Evolutionary conservation across 2,888 invertebrate genomes (phyloP), one percentile per base, ranked within the genome.

Genomic region (Caenorhabditis sulstoni): DNA sequence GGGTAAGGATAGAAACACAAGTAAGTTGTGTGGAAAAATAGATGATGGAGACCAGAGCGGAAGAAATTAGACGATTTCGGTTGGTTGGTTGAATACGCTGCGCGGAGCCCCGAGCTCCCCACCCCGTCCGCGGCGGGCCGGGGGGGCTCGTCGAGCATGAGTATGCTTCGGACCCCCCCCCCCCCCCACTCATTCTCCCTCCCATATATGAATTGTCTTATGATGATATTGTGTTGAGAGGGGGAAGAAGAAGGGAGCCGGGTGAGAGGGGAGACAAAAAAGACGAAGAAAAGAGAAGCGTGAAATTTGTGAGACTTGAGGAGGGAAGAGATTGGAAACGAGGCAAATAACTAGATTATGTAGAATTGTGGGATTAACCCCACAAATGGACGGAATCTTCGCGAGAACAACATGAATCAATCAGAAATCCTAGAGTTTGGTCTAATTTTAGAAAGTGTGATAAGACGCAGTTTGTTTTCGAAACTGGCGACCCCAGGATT

Each of bases 21-120:
- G 70, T 76, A 62, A 62, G 62, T 62, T 71, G 59, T 70, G 61
- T 70, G 59, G 62, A 68, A 76, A 74, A 76, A 76, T 76, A 76
- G 62, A 76, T 68, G 66, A 68, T 68, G 73, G 73, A 73, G 64
- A 73, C 73, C 64, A 73, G 64, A 73, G 78, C 78, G 78, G 78
- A 78, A 78, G 78, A 78, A 78, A 78, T 71, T 78, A 78, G 78
- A 78, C 78, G 71, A 78, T 78, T 78, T 71, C 71, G 71, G 71
- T 78, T 78, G 78, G 78, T 78, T 78, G 78, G 71, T 71, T 77
- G 77, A 67, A 70, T 77, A 62, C 49, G 61, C 59, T 29, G 29
- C 29, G 29, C n/a, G n/a, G n/a, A n/a, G 29, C 29, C 29, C 29
- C n/a, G n/a, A n/a, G n/a, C n/a, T n/a, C n/a, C n/a, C n/a, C n/a